Conservation (phyloP, 2,113 vertebrate genomes). For the Gnathonemus echidnorhynchus region DNA sequence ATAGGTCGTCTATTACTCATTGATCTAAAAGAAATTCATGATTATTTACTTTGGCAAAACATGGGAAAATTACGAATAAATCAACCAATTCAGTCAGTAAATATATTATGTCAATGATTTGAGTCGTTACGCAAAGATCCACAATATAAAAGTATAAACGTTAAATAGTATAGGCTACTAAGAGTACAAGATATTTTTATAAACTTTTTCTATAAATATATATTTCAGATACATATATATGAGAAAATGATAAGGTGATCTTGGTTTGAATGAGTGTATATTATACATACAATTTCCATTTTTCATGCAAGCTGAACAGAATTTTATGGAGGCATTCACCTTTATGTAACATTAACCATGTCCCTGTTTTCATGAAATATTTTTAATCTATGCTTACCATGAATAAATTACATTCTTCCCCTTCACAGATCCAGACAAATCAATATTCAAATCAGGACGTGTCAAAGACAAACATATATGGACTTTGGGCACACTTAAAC, state of each 20-base stretch:
- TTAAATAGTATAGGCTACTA: neutral
- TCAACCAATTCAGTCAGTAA: neutral
- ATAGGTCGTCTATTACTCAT: neutral
- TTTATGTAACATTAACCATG: slow-evolving; percentile 2
- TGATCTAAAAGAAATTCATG: neutral
- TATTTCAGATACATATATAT: neutral
- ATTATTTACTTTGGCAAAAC: neutral
- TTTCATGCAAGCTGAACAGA: neutral
- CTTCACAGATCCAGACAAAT: neutral
- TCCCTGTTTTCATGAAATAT: neutral
- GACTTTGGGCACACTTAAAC: neutral
- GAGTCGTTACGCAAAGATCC: neutral
- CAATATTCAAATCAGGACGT: neutral
- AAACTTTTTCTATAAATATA: neutral
- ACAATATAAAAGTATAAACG: neutral
- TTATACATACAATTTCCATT: neutral
- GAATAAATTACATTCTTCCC: neutral
- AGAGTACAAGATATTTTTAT: neutral
- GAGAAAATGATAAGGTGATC: neutral
- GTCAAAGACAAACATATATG: neutral
- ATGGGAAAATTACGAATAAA: neutral
- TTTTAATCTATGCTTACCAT: neutral
- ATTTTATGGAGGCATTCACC: neutral
- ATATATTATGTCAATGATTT: neutral
- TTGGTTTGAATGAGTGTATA: neutral